A percentile compares a stretch with the other conserved stretches of the same genome.
Evolutionary conservation across 2,888 invertebrate species (phyloP).

Genomic region (Chloromyia formosa): DNA sequence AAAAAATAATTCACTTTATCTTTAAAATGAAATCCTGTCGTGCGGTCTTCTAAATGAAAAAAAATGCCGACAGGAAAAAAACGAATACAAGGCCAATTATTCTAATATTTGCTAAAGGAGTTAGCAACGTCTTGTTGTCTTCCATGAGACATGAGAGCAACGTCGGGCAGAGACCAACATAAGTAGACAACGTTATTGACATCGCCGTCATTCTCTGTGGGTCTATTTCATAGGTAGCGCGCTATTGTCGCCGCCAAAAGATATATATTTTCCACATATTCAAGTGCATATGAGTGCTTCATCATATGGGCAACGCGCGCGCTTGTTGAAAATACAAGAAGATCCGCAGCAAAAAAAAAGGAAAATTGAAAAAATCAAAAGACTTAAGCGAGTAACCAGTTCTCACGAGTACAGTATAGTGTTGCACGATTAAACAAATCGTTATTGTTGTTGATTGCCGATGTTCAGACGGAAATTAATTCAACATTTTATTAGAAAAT

Average conservation of each 20-base stretch:
- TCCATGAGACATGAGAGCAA: too few species aligned
- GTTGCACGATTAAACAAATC: neutral
- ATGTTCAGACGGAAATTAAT: neutral
- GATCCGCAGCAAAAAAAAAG: too few species aligned
- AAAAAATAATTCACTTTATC: too few species aligned
- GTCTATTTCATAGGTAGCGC: too few species aligned
- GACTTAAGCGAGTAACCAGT: conserved; percentile 2
- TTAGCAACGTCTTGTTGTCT: neutral
- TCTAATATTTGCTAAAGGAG: conserved; percentile 3
- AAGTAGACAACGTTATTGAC: neutral
- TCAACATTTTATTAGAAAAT: neutral
- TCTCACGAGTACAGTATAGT: too few species aligned
- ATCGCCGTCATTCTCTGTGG: neutral
- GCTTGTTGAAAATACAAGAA: too few species aligned
- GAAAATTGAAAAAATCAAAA: neutral
- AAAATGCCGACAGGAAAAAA: neutral
- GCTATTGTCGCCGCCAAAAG: neutral
- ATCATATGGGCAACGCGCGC: neutral
- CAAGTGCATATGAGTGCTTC: neutral
- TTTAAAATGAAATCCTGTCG: too few species aligned
- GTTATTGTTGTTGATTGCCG: neutral
- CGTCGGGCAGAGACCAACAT: neutral
- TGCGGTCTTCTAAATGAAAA: too few species aligned
- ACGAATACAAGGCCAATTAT: neutral
- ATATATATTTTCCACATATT: neutral